Conservation (phyloP, 2,797 vertebrate genomes). For the Gymnoscopelus microlampas region DNA sequence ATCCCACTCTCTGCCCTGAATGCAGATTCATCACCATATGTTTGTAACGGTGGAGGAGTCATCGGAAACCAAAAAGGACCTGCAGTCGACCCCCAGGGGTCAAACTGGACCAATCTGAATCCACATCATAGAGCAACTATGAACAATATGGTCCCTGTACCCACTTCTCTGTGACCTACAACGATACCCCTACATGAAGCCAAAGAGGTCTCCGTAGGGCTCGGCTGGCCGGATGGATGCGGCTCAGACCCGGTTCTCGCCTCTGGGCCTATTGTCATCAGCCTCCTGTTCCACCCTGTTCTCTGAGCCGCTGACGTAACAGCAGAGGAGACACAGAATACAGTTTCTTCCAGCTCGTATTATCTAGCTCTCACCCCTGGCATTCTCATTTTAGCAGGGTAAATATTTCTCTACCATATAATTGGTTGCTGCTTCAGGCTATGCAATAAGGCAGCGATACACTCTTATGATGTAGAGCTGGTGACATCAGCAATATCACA, state of each 20-base stretch:
- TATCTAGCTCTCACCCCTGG: constrained; percentile 81
- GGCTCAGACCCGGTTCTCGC: constrained; percentile 38
- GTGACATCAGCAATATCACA: constrained; percentile 2
- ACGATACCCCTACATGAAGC: constrained; percentile 28
- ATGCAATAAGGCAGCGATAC: constrained; percentile 74
- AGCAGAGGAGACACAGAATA: constrained; percentile 64
- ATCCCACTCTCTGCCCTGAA: constrained; percentile 62
- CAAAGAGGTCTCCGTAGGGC: constrained; percentile 24
- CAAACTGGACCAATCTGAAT: constrained; percentile 31
- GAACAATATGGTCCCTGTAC: constrained; percentile 18
- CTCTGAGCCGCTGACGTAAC: constrained; percentile 38
- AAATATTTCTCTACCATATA: constrained; percentile 88
- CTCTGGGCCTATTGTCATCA: constrained; percentile 47
- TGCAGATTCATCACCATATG: constrained; percentile 55
- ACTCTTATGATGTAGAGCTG: too few species aligned
- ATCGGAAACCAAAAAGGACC: constrained; percentile 44
- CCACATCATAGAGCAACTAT: constrained; percentile 3
- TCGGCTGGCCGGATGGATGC: constrained; percentile 28
- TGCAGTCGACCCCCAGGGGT: neutral
- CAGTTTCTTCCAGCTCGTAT: constrained; percentile 73
- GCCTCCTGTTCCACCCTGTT: constrained; percentile 59
- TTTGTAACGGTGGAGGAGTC: constrained; percentile 48
- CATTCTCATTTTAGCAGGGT: constrained; percentile 82
- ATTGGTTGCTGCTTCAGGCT: constrained; percentile 86
- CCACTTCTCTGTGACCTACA: constrained; percentile 19